phyloP scores from a whole-genome alignment of 2,113 vertebrate species.

The Orthochromis indermauri region DNA sequence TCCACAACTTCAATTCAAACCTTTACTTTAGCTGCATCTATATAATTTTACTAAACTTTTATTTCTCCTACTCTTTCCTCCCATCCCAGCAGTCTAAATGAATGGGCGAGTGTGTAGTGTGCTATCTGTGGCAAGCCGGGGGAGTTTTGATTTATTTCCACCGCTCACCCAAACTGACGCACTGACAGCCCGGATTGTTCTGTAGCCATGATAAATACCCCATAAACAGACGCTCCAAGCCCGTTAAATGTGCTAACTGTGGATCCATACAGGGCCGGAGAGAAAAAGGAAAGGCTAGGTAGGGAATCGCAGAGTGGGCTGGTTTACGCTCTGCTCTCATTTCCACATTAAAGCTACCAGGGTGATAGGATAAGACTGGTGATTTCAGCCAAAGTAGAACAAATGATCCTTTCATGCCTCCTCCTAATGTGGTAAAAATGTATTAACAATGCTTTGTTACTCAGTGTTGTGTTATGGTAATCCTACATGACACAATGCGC shows the following conservation, averaged over 20 bases:
- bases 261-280: background rate
- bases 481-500: background rate
- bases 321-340: slow-evolving; percentile 14
- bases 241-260: slow-evolving; percentile 40
- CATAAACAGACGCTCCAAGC: slow-evolving; percentile 37
- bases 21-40: background rate
- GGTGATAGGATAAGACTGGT: background rate
- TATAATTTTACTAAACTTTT: background rate
- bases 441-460: background rate
- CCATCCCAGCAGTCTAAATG: slow-evolving; percentile 1
- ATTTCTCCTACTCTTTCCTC: background rate
- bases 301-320: background rate
- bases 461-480: slow-evolving; percentile 9
- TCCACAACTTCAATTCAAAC: background rate
- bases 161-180: slow-evolving; percentile 40
- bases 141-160: slow-evolving; percentile 59
- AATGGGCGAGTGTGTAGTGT: slow-evolving; percentile 13
- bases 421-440: background rate
- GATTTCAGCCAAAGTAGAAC: slow-evolving; percentile 15
- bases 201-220: slow-evolving; percentile 58
- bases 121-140: slow-evolving; percentile 35
- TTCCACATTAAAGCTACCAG: slow-evolving; percentile 40
- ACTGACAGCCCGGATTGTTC: slow-evolving; percentile 48
- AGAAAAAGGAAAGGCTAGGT: background rate
- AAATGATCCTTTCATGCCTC: slow-evolving; percentile 28